These are phyloP conservation scores for Ameiurus melas DNA, from an alignment of 2,113 vertebrate genomes.

Conservation along the genomic window DNA sequence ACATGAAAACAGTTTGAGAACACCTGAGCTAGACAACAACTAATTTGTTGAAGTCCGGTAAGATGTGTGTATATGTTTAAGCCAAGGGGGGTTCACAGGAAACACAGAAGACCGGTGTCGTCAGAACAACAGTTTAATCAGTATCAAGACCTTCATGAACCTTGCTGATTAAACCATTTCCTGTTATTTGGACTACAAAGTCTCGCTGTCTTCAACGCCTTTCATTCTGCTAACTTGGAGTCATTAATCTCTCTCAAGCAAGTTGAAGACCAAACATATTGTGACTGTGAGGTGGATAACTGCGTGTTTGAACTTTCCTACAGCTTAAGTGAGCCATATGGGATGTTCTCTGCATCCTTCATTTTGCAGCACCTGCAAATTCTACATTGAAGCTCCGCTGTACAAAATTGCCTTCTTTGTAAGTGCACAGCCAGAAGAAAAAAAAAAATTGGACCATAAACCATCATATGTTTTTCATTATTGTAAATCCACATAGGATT, in stretches of 20 bases:
- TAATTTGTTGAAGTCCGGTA: constrained; percentile 54
- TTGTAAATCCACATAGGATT: background rate
- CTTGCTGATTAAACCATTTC: constrained; percentile 46
- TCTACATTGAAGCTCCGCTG: background rate
- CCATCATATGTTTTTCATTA: background rate
- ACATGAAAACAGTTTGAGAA: background rate
- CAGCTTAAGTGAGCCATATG: constrained; percentile 22
- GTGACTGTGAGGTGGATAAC: constrained; percentile 23
- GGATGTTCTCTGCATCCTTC: background rate
- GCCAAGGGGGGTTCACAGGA: constrained; percentile 28
- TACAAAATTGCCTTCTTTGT: constrained; percentile 7
- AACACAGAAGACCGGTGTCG: constrained; percentile 16
- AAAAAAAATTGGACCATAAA: background rate
- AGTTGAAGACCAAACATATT: constrained; percentile 26
- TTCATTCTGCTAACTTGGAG: constrained; percentile 56
- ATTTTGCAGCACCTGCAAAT: constrained; percentile 6
- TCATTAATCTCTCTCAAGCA: constrained; percentile 68
- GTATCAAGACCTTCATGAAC: constrained; percentile 63
- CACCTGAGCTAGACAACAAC: constrained; percentile 56
- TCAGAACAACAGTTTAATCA: constrained; percentile 54
- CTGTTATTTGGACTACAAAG: constrained; percentile 70
- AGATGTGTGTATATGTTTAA: constrained; percentile 59
- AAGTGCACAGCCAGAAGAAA: background rate
- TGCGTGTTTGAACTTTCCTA: constrained; percentile 18
- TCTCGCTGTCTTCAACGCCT: constrained; percentile 58